Evolutionary conservation across 2,113 vertebrate species (phyloP).

Genomic region (Epinephelus lanceolatus): DNA sequence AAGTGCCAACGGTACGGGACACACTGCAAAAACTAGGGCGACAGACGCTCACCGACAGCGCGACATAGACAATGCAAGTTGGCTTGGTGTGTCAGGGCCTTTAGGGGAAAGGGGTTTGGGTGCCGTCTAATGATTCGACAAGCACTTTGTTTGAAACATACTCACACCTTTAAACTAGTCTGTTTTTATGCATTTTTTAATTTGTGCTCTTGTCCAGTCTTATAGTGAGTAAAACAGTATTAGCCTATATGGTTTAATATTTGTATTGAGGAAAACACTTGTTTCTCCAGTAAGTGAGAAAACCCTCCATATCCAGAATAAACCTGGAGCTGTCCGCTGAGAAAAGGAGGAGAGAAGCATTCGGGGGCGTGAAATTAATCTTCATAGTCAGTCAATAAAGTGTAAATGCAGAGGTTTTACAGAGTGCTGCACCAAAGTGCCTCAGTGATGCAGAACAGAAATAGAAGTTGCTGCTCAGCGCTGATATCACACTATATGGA

Average conservation of each 20-base stretch:
- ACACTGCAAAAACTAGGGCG: too few relatives aligned
- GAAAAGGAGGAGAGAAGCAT: not conserved
- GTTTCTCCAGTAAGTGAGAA: not conserved
- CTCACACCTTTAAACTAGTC: not conserved
- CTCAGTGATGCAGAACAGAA: constrained; percentile 51
- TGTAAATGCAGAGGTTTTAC: constrained; percentile 26
- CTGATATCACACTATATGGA: constrained; percentile 51
- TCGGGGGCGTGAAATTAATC: constrained; percentile 34
- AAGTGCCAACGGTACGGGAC: too few relatives aligned
- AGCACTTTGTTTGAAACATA: not conserved
- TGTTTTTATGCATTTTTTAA: too few relatives aligned
- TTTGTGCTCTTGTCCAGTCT: not conserved
- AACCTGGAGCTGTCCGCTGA: not conserved
- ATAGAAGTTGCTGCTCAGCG: constrained; percentile 51
- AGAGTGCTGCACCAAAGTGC: constrained; percentile 15
- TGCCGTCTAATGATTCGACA: not conserved
- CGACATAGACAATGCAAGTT: too few relatives aligned
- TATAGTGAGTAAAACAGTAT: not conserved
- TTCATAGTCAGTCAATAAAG: constrained; percentile 27
- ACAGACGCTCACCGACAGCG: too few relatives aligned
- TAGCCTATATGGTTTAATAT: not conserved
- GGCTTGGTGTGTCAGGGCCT: too few relatives aligned
- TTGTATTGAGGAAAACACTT: not conserved
- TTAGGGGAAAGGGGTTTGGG: too few relatives aligned
- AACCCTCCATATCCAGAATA: not conserved